Base-by-base conservation (phyloP, 2,113 vertebrate species). In the Ifrita kowaldi region DNA sequence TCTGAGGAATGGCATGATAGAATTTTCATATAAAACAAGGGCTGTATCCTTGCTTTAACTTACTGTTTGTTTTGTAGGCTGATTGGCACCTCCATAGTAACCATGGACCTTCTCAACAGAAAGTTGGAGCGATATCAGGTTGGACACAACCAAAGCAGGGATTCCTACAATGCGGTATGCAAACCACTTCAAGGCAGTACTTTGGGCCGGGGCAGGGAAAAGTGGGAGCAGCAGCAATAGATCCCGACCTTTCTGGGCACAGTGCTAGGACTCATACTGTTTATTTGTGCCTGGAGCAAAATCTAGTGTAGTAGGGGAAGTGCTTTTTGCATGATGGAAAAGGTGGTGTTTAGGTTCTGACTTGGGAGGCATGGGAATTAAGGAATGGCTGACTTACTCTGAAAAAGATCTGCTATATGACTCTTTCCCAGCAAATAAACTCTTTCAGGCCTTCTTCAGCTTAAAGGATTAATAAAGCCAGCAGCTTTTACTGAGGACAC, bases 231-330 rank as follows among this genome's bases (percentile, higher is more conserved):
- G 62, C 62, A 85, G 70, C 75, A 88, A 70, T 26, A 86, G 59
- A 77, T 86, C 60, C 73, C 41, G 17, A 95, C 94, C 86, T 93
- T 92, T 89, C 80, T 41, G 83, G 80, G 91, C 86, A 81, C 52
- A 23, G 68, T 37, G 67, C 52, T 81, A 33, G 76, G 86, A 60
- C 77, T 90, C 93, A 84, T 52, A 80, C 56, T 90, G 83, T 93
- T 92, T 90, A 89, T 93, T 93, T 97, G 80, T 68, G 89, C 93
- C 95, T 92, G 91, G 52, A 92, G 94, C 90, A 90, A 96, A 92
- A 83, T n/a, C 71, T 33, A 46, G 39, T 7, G 4, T 30, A 27
- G 63, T 6, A 81, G 42, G n/a, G 78, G 79, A 94, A 88, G 85
- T 42, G 64, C 24, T 81, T 97, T 80, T 59, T 59, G 46, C 79